Conservation (phyloP, 2,113 vertebrate genomes). For the Periophthalmodon schlosseri region DNA sequence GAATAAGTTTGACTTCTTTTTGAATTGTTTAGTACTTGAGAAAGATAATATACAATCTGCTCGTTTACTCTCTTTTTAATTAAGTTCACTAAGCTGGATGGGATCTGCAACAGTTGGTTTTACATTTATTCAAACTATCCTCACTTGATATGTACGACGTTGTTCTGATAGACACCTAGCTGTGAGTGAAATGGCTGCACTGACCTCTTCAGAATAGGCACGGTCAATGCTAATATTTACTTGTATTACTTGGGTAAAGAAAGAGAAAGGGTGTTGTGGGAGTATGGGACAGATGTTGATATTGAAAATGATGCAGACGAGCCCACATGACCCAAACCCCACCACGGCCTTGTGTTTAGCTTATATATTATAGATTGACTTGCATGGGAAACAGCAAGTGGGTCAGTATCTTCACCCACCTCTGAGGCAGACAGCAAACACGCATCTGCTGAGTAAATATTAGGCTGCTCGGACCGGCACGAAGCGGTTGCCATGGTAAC, state of each 20-base stretch:
- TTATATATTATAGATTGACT: constrained; percentile 50
- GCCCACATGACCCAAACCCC: constrained; percentile 9
- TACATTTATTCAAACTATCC: neutral
- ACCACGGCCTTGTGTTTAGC: constrained; percentile 20
- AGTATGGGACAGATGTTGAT: neutral
- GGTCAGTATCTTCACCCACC: constrained; percentile 42
- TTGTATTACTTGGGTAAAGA: constrained; percentile 7
- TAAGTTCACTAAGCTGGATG: no score
- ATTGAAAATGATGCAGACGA: constrained; percentile 1
- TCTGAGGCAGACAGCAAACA: constrained; percentile 56
- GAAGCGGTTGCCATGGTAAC: constrained; percentile 62
- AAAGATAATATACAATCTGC: no score
- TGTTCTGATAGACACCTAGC: neutral
- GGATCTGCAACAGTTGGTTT: no score
- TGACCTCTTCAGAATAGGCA: constrained; percentile 10
- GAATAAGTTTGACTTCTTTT: no score
- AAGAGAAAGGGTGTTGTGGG: neutral
- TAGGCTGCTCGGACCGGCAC: constrained; percentile 47
- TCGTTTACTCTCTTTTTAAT: no score
- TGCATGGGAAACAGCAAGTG: constrained; percentile 47
- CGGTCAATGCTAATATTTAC: neutral
- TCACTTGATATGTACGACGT: neutral
- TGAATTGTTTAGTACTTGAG: no score
- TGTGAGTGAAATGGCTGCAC: constrained; percentile 8
- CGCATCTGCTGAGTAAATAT: constrained; percentile 65